Percentiles rank a stretch among this genome's conserved stretches.
These are phyloP conservation scores for Chaetura pelagica DNA, from an alignment of 2,113 vertebrate genomes.

Conservation along the genomic window DNA sequence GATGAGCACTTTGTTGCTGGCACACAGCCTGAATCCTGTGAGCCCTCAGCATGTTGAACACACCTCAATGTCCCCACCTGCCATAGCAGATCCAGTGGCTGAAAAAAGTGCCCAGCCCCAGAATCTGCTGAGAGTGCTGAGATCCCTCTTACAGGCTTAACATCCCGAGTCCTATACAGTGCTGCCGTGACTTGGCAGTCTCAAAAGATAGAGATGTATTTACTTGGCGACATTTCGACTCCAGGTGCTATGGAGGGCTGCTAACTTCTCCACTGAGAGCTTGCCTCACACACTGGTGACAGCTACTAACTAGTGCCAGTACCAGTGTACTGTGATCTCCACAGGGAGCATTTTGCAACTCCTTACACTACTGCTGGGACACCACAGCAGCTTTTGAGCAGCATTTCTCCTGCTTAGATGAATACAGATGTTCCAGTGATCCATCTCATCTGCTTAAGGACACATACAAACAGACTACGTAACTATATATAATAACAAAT, in stretches of 20 bases:
- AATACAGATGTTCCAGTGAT: neutral
- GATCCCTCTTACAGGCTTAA: neutral
- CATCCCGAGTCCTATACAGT: accelerated
- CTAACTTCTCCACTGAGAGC: neutral
- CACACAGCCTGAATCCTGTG: neutral
- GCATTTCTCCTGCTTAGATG: neutral
- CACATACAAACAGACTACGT: neutral
- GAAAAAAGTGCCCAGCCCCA: neutral
- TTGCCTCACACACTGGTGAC: neutral
- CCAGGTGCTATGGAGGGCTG: neutral
- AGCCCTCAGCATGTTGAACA: neutral
- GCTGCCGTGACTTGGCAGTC: neutral
- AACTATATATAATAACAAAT: neutral
- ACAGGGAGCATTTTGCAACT: accelerated
- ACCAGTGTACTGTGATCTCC: neutral
- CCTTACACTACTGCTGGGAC: neutral
- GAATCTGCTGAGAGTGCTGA: neutral
- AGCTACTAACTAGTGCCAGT: conserved; percentile 23
- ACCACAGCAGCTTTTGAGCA: neutral
- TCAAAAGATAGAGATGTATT: neutral
- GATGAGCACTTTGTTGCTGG: conserved; percentile 31
- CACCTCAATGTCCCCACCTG: neutral
- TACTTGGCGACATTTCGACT: neutral
- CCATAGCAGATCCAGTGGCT: neutral
- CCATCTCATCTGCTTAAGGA: neutral